These are phyloP conservation scores for Casuarius casuarius DNA, from an alignment of 2,113 vertebrate species.

Conservation along the genomic window DNA sequence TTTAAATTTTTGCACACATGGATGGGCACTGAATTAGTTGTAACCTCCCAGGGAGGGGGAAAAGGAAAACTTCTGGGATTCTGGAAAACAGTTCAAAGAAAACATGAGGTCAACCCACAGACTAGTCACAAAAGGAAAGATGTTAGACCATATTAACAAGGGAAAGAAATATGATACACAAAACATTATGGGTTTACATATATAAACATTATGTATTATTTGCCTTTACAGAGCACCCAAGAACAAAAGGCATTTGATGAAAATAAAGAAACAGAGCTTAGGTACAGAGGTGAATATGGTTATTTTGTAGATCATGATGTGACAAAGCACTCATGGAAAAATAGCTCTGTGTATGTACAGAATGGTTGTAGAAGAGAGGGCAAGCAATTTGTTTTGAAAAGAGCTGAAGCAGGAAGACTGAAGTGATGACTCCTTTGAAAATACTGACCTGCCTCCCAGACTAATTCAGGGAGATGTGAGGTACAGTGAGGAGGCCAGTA, in stretches of 20 bases:
- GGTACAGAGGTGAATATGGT: not conserved
- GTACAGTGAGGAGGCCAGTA: not conserved
- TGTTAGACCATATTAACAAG: not conserved
- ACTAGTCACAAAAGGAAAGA: not conserved
- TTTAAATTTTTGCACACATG: conserved; percentile 47
- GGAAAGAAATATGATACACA: not conserved
- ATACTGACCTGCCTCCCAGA: not conserved
- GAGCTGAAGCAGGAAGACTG: not conserved
- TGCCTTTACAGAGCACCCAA: not conserved
- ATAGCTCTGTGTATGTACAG: fast-evolving
- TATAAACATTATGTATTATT: not conserved
- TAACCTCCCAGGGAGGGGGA: not conserved
- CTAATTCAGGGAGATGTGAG: not conserved
- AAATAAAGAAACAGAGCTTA: not conserved
- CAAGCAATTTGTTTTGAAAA: not conserved
- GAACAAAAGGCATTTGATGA: not conserved
- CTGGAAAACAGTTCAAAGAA: conserved; percentile 4
- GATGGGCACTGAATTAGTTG: conserved; percentile 31
- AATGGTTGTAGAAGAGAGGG: not conserved
- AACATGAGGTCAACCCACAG: not conserved
- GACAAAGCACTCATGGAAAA: not conserved
- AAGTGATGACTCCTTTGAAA: not conserved
- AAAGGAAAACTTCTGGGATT: conserved; percentile 12
- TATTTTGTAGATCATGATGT: not conserved
- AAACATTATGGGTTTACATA: not conserved